Percentiles rank a stretch among this genome's conserved stretches.
phyloP scores from a whole-genome alignment of 2,113 vertebrate species.

The Brevimyrus niger region DNA sequence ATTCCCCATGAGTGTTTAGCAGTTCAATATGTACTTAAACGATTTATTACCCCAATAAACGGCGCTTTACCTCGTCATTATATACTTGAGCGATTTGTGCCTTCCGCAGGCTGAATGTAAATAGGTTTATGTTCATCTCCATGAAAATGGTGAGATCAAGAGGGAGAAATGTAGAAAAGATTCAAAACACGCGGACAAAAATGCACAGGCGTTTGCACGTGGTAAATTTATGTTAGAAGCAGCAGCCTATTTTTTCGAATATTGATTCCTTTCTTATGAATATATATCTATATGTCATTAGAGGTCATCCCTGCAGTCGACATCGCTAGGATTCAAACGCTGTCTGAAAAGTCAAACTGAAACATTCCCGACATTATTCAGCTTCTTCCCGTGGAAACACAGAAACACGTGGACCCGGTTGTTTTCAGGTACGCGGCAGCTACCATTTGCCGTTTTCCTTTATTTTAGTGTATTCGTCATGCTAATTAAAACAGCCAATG shows the following conservation, averaged over 20 bases:
- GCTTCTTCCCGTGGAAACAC: background rate
- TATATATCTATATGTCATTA: background rate
- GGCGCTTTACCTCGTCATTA: background rate
- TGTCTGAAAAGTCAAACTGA: background rate
- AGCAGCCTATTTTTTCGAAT: background rate
- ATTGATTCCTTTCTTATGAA: background rate
- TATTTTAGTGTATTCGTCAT: background rate
- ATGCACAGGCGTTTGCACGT: background rate
- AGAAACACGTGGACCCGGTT: conserved; percentile 11
- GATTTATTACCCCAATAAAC: background rate
- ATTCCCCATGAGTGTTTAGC: background rate
- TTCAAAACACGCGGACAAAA: background rate
- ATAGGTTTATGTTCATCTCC: background rate
- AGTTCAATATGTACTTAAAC: conserved; percentile 2
- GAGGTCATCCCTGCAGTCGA: background rate
- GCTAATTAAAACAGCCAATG: background rate
- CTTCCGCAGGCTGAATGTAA: background rate
- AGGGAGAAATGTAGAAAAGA: background rate
- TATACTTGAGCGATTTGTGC: background rate
- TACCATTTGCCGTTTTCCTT: background rate
- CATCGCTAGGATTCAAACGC: background rate
- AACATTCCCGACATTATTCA: background rate
- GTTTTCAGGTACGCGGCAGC: conserved; percentile 14
- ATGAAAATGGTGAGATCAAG: background rate
- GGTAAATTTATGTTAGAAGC: background rate